These are phyloP conservation scores for Rhipidura dahli DNA, from an alignment of 2,113 vertebrate genomes.

Conservation along the genomic window DNA sequence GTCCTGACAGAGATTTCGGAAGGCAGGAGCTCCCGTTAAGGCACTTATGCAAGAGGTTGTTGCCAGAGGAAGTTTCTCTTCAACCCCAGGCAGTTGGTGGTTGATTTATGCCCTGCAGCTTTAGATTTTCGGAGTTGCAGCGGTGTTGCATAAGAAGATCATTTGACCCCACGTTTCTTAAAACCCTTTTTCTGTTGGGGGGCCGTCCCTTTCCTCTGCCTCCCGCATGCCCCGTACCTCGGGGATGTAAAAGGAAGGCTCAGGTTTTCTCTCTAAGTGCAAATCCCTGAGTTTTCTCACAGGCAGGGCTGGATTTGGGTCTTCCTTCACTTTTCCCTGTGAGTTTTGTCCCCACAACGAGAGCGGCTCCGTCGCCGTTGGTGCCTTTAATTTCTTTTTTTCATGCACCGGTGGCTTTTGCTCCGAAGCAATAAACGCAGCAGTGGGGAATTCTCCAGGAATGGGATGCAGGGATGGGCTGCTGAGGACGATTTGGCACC, in stretches of 20 bases:
- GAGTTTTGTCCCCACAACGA: not conserved
- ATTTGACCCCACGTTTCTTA: not conserved
- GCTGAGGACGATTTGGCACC: not conserved
- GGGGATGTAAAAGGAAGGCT: not conserved
- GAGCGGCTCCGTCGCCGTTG: rapidly evolving
- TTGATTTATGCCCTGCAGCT: slow-evolving; percentile 50
- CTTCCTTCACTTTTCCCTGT: not conserved
- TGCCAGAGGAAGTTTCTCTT: slow-evolving; percentile 28
- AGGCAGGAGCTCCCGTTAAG: not conserved
- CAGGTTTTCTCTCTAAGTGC: rapidly evolving
- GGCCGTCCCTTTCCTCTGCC: not conserved
- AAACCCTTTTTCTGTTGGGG: not conserved
- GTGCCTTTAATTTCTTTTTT: not conserved
- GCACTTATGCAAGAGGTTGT: not conserved
- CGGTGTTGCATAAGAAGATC: not conserved
- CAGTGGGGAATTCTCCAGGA: not conserved
- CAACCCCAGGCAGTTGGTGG: slow-evolving; percentile 46
- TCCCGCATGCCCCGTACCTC: rapidly evolving
- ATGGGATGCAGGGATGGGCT: not conserved
- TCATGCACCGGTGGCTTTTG: rapidly evolving
- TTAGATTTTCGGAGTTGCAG: not conserved
- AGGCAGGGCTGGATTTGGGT: not conserved
- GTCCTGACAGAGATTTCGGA: not conserved
- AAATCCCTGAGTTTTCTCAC: not conserved
- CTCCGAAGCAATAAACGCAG: rapidly evolving